Conservation (phyloP, 2,888 invertebrate species). For the Seira musarum region DNA sequence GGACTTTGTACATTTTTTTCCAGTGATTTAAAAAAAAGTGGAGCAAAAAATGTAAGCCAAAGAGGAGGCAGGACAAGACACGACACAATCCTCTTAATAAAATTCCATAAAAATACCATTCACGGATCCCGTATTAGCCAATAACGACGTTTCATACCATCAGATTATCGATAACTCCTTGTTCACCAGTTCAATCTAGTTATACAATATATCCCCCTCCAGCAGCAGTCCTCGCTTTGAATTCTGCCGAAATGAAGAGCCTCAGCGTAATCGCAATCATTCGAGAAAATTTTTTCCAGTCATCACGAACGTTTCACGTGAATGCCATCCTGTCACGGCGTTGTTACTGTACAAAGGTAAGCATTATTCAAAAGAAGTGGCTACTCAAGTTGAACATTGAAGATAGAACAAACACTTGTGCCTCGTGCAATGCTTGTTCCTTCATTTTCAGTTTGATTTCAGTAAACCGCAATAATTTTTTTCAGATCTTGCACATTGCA, state of each 20-base stretch:
- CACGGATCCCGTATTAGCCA: neutral
- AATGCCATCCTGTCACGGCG: neutral
- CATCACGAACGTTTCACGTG: neutral
- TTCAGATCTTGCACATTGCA: neutral
- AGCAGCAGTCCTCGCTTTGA: neutral
- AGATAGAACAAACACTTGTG: neutral
- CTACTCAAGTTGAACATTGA: neutral
- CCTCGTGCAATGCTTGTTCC: neutral
- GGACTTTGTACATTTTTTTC: too few species aligned
- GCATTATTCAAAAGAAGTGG: neutral
- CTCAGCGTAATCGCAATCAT: neutral
- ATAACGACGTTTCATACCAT: neutral
- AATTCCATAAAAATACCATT: neutral
- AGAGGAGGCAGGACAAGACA: neutral
- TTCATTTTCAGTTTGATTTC: neutral
- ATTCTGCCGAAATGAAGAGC: neutral
- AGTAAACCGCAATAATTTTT: neutral
- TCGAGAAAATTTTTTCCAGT: slow-evolving; percentile 5
- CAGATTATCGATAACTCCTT: neutral
- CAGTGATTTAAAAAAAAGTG: neutral
- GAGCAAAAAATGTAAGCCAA: slow-evolving; percentile 10
- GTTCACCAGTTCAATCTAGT: neutral
- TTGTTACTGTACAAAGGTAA: neutral
- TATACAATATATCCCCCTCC: neutral
- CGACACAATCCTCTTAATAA: neutral